Conservation (phyloP, 2,888 invertebrate species). For the Villa cingulata region DNA sequence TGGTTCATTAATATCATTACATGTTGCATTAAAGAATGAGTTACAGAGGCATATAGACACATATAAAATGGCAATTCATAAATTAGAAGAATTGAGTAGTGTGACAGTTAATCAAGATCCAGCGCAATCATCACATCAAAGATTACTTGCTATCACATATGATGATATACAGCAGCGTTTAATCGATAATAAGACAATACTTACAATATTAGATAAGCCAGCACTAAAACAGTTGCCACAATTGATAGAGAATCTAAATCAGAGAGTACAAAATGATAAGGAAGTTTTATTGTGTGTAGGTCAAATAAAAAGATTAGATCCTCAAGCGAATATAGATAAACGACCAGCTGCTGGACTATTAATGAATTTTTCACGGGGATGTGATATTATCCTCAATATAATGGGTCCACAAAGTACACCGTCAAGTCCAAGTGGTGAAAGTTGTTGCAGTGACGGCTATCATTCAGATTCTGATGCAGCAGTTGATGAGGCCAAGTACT, state of each 20-base stretch:
- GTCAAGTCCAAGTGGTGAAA: slow-evolving; percentile 38
- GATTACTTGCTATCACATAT: slow-evolving; percentile 68
- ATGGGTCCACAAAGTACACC: slow-evolving; percentile 44
- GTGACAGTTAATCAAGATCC: slow-evolving; percentile 54
- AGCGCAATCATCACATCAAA: slow-evolving; percentile 76
- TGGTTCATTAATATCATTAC: slow-evolving; percentile 57
- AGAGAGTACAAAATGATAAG: slow-evolving; percentile 81
- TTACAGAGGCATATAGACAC: slow-evolving; percentile 71
- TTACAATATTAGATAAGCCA: slow-evolving; percentile 73
- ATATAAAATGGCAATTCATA: slow-evolving; percentile 75
- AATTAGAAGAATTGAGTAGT: slow-evolving; percentile 59
- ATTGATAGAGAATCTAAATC: slow-evolving; percentile 53
- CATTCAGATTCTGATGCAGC: slow-evolving; percentile 62
- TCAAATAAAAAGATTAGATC: slow-evolving; percentile 50
- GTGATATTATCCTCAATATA: slow-evolving; percentile 59
- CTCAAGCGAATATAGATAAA: slow-evolving; percentile 47
- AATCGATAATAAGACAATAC: slow-evolving; percentile 80
- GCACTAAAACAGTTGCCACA: slow-evolving; percentile 60
- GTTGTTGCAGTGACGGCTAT: slow-evolving; percentile 65
- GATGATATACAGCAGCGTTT: slow-evolving; percentile 78
- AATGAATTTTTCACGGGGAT: slow-evolving; percentile 62
- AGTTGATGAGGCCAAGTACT: slow-evolving; percentile 31
- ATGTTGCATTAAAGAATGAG: slow-evolving; percentile 70
- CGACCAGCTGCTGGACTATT: slow-evolving; percentile 56
- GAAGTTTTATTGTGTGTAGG: slow-evolving; percentile 64